A percentile compares a stretch with the other conserved stretches of the same genome.
These are phyloP conservation scores for Numida meleagris DNA, from an alignment of 2,113 vertebrate species.

Conservation along the genomic window DNA sequence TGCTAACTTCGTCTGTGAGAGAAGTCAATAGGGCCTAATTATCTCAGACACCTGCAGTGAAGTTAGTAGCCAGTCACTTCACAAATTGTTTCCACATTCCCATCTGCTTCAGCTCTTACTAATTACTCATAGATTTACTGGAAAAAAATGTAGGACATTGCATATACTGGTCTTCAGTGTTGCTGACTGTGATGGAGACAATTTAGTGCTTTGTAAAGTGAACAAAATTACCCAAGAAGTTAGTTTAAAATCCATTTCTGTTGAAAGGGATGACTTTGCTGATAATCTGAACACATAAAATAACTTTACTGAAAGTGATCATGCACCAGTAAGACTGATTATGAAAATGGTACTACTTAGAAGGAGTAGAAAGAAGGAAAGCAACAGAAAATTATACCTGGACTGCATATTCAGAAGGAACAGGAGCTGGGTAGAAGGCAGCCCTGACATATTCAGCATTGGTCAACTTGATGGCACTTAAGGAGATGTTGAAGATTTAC, in stretches of 20 bases:
- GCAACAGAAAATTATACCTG: background rate
- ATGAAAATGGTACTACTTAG: background rate
- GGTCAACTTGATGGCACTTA: background rate
- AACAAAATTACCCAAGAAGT: background rate
- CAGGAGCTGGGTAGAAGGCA: background rate
- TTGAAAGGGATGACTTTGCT: background rate
- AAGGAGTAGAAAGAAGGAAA: background rate
- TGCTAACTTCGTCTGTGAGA: background rate
- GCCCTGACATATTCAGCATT: background rate
- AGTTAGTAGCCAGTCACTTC: background rate
- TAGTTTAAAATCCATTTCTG: background rate
- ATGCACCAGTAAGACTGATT: background rate
- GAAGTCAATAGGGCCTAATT: background rate
- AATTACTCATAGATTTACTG: background rate
- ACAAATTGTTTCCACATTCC: background rate
- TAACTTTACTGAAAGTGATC: background rate
- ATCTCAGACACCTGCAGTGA: background rate
- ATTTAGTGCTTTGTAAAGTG: background rate
- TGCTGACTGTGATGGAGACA: background rate
- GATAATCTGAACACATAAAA: background rate
- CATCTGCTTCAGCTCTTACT: background rate
- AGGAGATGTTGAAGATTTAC: background rate
- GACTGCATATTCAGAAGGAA: background rate
- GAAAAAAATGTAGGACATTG: background rate
- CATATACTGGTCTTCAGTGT: background rate